Percentiles rank a stretch among this genome's conserved stretches.
These are phyloP conservation scores for Mayetiola destructor DNA, from an alignment of 2,888 invertebrate genomes.

Conservation along the genomic window DNA sequence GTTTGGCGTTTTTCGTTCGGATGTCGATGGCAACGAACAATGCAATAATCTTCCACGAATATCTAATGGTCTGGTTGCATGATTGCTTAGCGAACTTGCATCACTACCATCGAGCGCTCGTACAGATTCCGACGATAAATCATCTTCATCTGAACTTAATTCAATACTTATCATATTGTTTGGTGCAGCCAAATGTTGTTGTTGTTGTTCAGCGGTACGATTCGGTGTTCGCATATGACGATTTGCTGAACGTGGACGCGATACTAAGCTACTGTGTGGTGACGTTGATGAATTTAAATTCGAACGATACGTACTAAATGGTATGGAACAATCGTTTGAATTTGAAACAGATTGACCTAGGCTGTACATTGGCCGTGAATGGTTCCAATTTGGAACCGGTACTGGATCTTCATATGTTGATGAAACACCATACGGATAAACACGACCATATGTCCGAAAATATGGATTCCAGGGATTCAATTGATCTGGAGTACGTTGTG, in stretches of 20 bases:
- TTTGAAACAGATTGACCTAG: neutral
- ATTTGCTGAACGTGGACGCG: neutral
- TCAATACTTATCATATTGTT: too few species aligned
- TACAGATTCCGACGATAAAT: neutral
- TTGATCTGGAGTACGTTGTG: neutral
- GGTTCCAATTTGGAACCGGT: neutral
- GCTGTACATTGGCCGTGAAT: neutral
- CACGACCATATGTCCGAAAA: neutral
- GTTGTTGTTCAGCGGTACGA: neutral
- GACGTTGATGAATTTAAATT: neutral
- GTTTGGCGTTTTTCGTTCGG: neutral
- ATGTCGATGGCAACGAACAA: neutral
- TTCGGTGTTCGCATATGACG: neutral
- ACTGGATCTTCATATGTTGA: neutral
- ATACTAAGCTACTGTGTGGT: neutral
- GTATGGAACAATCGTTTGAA: neutral
- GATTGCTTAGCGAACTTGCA: neutral
- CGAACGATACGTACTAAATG: neutral
- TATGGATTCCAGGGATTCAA: slow-evolving; percentile 10
- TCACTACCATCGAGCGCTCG: neutral
- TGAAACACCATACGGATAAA: neutral
- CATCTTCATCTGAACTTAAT: slow-evolving; percentile 2
- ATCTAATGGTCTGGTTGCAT: too few species aligned
- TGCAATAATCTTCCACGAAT: too few species aligned
- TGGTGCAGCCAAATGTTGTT: neutral